A percentile compares a stretch with the other conserved stretches of the same genome.
These are phyloP conservation scores for Neodiprion fabricii DNA, from an alignment of 1,140 invertebrate species.

Conservation along the genomic window DNA sequence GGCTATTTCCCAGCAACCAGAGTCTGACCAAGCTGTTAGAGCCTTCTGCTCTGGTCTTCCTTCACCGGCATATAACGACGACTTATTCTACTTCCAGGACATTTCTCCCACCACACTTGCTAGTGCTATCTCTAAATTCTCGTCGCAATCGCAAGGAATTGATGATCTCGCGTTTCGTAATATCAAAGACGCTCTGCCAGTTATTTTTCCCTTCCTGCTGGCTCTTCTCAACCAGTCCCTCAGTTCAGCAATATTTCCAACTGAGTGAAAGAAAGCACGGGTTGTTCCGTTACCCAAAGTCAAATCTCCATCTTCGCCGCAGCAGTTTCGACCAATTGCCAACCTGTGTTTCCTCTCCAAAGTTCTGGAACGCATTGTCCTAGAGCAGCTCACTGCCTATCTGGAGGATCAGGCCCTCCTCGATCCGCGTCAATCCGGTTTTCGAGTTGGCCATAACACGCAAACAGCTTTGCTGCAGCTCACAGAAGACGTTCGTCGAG, in stretches of 20 bases:
- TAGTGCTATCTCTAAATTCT: too few species aligned
- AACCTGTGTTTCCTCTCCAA: constrained; percentile 19
- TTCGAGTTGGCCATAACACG: constrained; percentile 7
- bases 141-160: too few species aligned
- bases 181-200: too few species aligned
- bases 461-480: constrained; percentile 20
- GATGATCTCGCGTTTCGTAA: too few species aligned
- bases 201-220: too few species aligned
- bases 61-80: not conserved
- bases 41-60: not conserved
- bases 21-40: not conserved
- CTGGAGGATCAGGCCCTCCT: not conserved
- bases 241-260: not conserved
- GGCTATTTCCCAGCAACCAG: not conserved
- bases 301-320: not conserved
- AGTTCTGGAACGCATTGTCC: constrained; percentile 17
- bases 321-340: constrained; percentile 21
- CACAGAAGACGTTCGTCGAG: constrained; percentile 18
- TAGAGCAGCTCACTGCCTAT: not conserved
- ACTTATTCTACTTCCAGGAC: not conserved
- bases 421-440: constrained; percentile 17
- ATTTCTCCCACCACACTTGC: too few species aligned
- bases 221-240: too few species aligned
- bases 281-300: not conserved
- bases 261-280: not conserved